Evolutionary conservation across 2,113 vertebrate species (phyloP).

Genomic region (Apistogramma diplotaenia): DNA sequence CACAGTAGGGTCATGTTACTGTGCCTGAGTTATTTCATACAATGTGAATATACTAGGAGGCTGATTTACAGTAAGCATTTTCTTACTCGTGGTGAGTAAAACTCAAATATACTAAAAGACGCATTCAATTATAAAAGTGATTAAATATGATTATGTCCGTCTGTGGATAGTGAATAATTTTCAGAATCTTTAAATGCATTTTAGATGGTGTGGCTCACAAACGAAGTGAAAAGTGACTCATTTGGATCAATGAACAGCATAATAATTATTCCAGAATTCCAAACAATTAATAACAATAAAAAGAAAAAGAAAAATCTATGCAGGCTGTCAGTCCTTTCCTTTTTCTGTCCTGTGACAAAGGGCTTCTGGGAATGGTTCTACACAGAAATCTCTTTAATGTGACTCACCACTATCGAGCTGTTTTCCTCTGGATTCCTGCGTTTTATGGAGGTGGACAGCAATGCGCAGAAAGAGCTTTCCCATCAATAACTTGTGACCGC

Average conservation of each 20-base stretch:
- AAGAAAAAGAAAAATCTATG: fast-evolving
- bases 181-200: background rate
- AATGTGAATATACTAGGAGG: background rate
- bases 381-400: slow-evolving; percentile 50
- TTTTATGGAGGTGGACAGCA: slow-evolving; percentile 59
- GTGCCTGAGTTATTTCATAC: slow-evolving; percentile 31
- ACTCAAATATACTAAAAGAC: background rate
- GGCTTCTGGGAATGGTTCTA: slow-evolving; percentile 44
- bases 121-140: too few relatives aligned
- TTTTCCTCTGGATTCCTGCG: slow-evolving; percentile 45
- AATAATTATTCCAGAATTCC: background rate
- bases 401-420: slow-evolving; percentile 43
- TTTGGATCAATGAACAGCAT: background rate
- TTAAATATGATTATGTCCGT: too few relatives aligned
- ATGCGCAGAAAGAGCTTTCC: slow-evolving; percentile 38
- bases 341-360: slow-evolving; percentile 8
- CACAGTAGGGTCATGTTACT: slow-evolving; percentile 22
- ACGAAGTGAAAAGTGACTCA: background rate
- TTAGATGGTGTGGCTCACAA: background rate
- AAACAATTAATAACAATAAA: background rate
- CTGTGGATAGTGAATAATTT: too few relatives aligned
- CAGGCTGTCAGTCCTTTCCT: background rate
- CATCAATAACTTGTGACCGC: slow-evolving; percentile 68
- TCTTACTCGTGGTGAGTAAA: background rate
- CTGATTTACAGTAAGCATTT: background rate